Evolutionary conservation across 2,888 invertebrate species (phyloP).

Genomic region (Onthophagus sagittarius): DNA sequence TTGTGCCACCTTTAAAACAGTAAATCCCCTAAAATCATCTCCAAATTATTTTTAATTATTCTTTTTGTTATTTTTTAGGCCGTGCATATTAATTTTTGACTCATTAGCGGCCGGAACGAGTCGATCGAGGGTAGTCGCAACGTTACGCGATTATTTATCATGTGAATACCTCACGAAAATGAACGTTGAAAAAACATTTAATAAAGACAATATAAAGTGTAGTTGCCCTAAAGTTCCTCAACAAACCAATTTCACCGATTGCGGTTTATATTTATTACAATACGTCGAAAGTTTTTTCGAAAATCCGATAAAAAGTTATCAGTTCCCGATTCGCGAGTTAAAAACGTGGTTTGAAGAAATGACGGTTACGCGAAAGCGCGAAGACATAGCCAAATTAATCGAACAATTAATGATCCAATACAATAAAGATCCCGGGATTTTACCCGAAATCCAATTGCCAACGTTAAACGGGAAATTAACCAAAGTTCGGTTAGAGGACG

Average conservation of each 20-base stretch:
- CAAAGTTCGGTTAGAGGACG: neutral
- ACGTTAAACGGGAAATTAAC: slow-evolving; percentile 63
- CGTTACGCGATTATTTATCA: slow-evolving; percentile 85
- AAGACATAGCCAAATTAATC: slow-evolving; percentile 78
- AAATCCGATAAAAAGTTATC: slow-evolving; percentile 79
- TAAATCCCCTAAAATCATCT: neutral
- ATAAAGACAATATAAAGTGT: slow-evolving; percentile 81
- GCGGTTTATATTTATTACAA: slow-evolving; percentile 91
- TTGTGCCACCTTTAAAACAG: slow-evolving; percentile 2
- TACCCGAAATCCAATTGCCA: slow-evolving; percentile 73
- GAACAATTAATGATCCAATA: slow-evolving; percentile 70
- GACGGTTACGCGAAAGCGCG: slow-evolving; percentile 77
- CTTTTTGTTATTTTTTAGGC: slow-evolving; percentile 56
- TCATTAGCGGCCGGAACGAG: slow-evolving; percentile 76
- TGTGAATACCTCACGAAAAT: slow-evolving; percentile 79
- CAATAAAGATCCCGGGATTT: slow-evolving; percentile 61
- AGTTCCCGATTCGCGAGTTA: slow-evolving; percentile 77
- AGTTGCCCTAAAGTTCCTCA: slow-evolving; percentile 91
- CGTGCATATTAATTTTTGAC: slow-evolving; percentile 93
- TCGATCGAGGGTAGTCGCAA: slow-evolving; percentile 80
- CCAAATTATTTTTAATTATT: neutral
- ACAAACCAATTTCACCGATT: slow-evolving; percentile 95
- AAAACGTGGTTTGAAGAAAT: slow-evolving; percentile 85
- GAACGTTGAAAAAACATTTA: slow-evolving; percentile 61
- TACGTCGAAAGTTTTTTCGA: slow-evolving; percentile 95